Conservation (phyloP, 2,113 vertebrate genomes). For the Sula dactylatra region DNA sequence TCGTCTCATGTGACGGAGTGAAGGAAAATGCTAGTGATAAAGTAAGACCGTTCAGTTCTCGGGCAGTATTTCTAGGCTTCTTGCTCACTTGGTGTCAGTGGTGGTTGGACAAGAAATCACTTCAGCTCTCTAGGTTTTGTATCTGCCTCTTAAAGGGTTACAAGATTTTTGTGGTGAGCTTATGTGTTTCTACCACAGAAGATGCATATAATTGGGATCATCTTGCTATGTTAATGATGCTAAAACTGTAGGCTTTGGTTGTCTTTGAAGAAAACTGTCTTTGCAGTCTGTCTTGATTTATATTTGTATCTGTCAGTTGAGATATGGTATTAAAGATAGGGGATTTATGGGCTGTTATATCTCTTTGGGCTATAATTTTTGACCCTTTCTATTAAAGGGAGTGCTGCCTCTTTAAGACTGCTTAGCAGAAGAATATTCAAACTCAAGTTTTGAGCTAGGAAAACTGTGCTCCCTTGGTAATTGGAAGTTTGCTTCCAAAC, state of each 20-base stretch:
- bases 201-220: background rate
- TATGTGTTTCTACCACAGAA: background rate
- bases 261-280: background rate
- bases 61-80: background rate
- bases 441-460: background rate
- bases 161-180: background rate
- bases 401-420: background rate
- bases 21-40: background rate
- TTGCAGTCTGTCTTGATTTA: background rate
- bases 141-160: background rate
- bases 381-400: background rate
- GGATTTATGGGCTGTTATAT: background rate
- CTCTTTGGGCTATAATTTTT: background rate
- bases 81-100: background rate
- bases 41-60: background rate
- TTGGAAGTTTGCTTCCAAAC: slow-evolving; percentile 66
- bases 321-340: background rate
- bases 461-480: slow-evolving; percentile 23
- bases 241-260: background rate
- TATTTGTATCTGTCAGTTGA: background rate
- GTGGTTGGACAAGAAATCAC: background rate
- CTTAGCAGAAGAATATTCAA: background rate
- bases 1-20: background rate
- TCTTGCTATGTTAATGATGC: background rate
- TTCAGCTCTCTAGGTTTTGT: background rate